Evolutionary conservation across 2,797 vertebrate genomes (phyloP).

Genomic region (Poecilia velifera): DNA sequence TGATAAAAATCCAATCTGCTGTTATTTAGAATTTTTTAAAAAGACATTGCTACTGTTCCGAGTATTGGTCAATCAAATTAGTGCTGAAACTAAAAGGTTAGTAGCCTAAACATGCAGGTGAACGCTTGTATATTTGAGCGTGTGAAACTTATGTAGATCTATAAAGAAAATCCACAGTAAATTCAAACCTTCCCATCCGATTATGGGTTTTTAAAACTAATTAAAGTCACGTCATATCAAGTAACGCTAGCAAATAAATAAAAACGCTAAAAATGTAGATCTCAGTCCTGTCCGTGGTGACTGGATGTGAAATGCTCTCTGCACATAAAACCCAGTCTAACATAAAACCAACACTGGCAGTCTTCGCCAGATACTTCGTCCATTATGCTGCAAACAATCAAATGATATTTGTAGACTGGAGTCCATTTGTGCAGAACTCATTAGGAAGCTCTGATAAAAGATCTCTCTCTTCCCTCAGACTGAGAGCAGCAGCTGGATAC

Average conservation of each 20-base stretch:
- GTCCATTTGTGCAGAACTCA: slow-evolving; percentile 37
- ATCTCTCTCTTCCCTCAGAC: slow-evolving; percentile 48
- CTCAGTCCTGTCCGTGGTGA: neutral
- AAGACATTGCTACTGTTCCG: neutral
- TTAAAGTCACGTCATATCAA: neutral
- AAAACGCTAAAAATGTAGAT: neutral
- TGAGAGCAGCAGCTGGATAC: slow-evolving; percentile 50
- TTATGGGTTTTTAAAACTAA: neutral
- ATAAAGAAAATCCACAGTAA: neutral
- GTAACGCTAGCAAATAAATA: neutral
- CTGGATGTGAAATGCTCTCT: neutral
- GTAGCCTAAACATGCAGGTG: neutral
- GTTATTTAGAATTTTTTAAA: neutral
- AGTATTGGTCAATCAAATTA: neutral
- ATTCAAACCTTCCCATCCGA: neutral
- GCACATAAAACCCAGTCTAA: neutral
- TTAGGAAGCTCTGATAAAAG: slow-evolving; percentile 44
- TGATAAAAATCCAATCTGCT: neutral
- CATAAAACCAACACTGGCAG: neutral
- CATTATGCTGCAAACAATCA: slow-evolving; percentile 28
- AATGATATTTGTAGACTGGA: slow-evolving; percentile 37
- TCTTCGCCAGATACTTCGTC: slow-evolving; percentile 15
- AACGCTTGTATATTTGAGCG: neutral
- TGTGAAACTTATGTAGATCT: neutral
- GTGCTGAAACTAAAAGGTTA: neutral